A percentile compares a stretch with the other conserved stretches of the same genome.
phyloP scores from a whole-genome alignment of 2,888 invertebrate genomes.

The Cheiracanthium punctorium region DNA sequence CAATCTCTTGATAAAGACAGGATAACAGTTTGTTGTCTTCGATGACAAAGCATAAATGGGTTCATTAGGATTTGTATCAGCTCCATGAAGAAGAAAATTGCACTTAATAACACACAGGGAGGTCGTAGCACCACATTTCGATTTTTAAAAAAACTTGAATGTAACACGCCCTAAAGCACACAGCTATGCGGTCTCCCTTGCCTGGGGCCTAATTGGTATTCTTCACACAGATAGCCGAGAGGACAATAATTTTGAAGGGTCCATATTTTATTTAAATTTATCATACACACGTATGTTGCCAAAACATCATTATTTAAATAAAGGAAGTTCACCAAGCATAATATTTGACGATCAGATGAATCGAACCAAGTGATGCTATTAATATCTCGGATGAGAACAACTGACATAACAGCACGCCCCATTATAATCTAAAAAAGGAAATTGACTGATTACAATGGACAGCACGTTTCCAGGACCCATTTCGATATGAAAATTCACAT shows the following conservation, averaged over 20 bases:
- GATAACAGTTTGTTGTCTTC: not conserved
- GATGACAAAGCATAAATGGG: not conserved
- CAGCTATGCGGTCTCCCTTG: not conserved
- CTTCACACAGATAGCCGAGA: not conserved
- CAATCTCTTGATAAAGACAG: not conserved
- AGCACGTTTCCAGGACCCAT: not conserved
- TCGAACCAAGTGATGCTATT: not conserved
- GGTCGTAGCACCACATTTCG: not conserved
- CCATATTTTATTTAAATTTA: not conserved
- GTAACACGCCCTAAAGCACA: not conserved
- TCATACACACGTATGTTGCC: not conserved
- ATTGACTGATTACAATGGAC: not conserved
- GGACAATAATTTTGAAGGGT: not conserved
- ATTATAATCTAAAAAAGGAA: not conserved
- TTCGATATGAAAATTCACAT: no score
- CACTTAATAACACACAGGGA: not conserved
- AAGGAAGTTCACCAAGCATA: not conserved
- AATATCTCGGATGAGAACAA: not conserved
- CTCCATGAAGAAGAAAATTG: not conserved
- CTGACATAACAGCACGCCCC: not conserved
- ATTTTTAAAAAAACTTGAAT: not conserved
- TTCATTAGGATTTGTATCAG: not conserved
- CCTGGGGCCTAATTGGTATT: not conserved
- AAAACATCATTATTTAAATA: not conserved
- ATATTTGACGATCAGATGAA: not conserved